A percentile compares a stretch with the other conserved stretches of the same genome.
phyloP scores from a whole-genome alignment of 2,888 invertebrate species.

The Anoplius nigerrimus region DNA sequence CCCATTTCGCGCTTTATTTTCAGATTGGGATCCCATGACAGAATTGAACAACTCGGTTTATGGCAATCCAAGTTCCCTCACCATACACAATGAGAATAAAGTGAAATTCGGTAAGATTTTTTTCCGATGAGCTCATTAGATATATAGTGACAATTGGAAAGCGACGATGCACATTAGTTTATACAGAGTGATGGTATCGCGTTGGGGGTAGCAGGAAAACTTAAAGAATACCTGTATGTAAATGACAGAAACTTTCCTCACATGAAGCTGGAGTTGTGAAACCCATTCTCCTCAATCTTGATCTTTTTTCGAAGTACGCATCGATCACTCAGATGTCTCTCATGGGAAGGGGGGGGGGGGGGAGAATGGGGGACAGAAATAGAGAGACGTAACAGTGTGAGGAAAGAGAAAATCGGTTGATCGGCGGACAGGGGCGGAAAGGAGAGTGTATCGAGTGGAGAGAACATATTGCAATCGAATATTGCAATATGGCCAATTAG shows the following conservation, averaged over 20 bases:
- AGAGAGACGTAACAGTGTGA: constrained; percentile 24
- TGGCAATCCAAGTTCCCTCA: constrained; percentile 81
- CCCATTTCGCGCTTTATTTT: constrained; percentile 37
- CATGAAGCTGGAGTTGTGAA: constrained; percentile 28
- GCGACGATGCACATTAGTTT: neutral
- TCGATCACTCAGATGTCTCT: constrained; percentile 55
- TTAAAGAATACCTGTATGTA: constrained; percentile 29
- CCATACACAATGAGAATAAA: constrained; percentile 76
- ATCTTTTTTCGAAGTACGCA: constrained; percentile 54
- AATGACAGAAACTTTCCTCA: constrained; percentile 43
- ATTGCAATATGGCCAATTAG: too few relatives aligned
- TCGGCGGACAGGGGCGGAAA: constrained; percentile 14
- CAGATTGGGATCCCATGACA: constrained; percentile 76
- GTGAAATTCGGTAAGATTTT: constrained; percentile 64
- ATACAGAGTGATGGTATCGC: neutral
- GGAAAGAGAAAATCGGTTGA: neutral
- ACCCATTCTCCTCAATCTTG: constrained; percentile 55
- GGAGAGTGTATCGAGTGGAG: neutral
- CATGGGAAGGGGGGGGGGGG: constrained; percentile 39
- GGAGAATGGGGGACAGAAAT: constrained; percentile 24
- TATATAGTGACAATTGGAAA: neutral
- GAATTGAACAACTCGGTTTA: constrained; percentile 79
- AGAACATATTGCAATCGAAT: too few relatives aligned
- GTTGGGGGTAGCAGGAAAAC: constrained; percentile 9
- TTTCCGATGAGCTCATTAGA: neutral